Conservation (phyloP, 1,140 invertebrate species). For the Conus ventricosus region DNA sequence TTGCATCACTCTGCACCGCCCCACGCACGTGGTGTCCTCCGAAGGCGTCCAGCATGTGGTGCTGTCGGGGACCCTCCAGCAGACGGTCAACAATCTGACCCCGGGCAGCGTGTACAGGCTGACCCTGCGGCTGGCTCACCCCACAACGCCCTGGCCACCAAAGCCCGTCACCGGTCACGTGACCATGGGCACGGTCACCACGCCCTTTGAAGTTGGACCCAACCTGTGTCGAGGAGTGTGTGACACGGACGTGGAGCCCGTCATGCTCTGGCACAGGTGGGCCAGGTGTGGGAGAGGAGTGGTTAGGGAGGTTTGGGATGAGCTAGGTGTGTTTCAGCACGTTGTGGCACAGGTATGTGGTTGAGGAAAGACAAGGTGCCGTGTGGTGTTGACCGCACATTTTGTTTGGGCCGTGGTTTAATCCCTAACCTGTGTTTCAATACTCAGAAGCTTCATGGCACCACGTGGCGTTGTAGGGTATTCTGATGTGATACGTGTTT, state of each 20-base stretch:
- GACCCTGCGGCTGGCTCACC: slow-evolving; percentile 30
- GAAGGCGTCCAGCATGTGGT: slow-evolving; percentile 19
- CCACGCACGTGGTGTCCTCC: slow-evolving; percentile 9
- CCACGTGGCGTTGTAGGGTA: no score
- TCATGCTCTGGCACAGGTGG: slow-evolving; percentile 48
- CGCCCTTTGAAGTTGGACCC: slow-evolving; percentile 38
- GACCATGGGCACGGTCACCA: slow-evolving; percentile 10
- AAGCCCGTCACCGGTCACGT: slow-evolving; percentile 35
- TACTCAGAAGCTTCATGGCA: no score
- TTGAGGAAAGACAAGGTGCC: no score
- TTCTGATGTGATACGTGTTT: no score
- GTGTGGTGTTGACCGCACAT: no score
- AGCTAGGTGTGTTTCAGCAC: no score
- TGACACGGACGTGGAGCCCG: slow-evolving; percentile 21
- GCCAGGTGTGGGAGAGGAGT: neutral
- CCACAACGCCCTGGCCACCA: slow-evolving; percentile 26
- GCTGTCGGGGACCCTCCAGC: slow-evolving; percentile 23
- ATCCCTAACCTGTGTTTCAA: no score
- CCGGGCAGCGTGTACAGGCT: slow-evolving; percentile 12
- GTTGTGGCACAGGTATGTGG: no score
- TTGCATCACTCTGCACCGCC: slow-evolving; percentile 6
- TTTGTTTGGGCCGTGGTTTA: no score
- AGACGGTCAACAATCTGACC: slow-evolving; percentile 17
- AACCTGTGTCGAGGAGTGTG: slow-evolving; percentile 25
- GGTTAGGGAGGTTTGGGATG: no score